Conservation (phyloP, 2,113 vertebrate species). For the Trochalopteron elliotii region DNA sequence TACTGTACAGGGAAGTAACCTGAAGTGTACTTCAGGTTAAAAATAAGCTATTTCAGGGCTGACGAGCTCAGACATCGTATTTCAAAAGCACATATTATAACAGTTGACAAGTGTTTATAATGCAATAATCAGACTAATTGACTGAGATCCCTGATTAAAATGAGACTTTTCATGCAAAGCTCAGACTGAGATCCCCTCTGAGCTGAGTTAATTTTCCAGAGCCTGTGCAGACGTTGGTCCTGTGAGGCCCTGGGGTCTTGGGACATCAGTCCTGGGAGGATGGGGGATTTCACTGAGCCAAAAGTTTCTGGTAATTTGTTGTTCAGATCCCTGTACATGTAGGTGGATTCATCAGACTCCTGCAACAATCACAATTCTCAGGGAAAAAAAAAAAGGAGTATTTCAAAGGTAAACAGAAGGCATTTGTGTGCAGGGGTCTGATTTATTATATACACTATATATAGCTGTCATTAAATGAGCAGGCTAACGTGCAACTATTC, state of each 20-base stretch:
- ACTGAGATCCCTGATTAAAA: constrained; percentile 47
- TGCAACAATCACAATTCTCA: not conserved
- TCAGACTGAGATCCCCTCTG: not conserved
- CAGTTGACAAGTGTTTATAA: constrained; percentile 56
- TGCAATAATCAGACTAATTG: constrained; percentile 49
- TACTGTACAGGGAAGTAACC: not conserved
- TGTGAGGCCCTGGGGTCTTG: rapidly evolving
- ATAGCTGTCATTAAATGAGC: constrained; percentile 84
- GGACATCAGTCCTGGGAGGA: not conserved
- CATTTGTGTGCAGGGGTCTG: constrained; percentile 60
- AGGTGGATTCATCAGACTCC: not conserved
- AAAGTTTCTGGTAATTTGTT: not conserved
- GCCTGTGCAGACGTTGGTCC: not conserved
- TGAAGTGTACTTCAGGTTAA: not conserved
- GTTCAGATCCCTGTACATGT: not conserved
- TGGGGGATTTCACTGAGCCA: not conserved
- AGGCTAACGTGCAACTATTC: constrained; percentile 83
- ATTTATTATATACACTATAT: constrained; percentile 81
- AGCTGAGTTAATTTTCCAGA: not conserved
- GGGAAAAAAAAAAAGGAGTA: not conserved
- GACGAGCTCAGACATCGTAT: not conserved
- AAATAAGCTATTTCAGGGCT: not conserved
- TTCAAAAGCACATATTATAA: constrained; percentile 16
- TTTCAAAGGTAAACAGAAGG: constrained; percentile 50
- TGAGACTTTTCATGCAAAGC: not conserved